Evolutionary conservation across 2,888 invertebrate genomes (phyloP).

Genomic region (Monoplex corrugatus): DNA sequence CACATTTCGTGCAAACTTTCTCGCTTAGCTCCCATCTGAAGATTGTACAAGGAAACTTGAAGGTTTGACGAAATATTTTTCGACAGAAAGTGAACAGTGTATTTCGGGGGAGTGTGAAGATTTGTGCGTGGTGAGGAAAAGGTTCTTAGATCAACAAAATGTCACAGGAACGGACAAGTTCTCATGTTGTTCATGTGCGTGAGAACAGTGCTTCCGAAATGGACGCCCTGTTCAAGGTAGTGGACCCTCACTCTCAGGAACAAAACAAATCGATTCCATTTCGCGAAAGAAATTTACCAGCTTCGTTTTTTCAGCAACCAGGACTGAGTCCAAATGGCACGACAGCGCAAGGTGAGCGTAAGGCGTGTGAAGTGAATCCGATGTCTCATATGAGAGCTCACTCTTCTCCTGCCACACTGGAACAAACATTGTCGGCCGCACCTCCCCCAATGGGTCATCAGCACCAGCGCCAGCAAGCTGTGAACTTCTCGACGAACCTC

Average conservation of each 20-base stretch:
- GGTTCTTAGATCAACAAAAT: constrained; percentile 65
- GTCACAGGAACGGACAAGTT: constrained; percentile 77
- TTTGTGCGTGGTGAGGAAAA: constrained; percentile 53
- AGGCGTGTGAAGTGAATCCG: constrained; percentile 88
- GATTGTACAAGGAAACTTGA: constrained; percentile 76
- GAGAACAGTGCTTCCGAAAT: constrained; percentile 97
- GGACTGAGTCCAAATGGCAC: constrained; percentile 86
- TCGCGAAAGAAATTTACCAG: constrained; percentile 97
- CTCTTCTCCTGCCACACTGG: constrained; percentile 96
- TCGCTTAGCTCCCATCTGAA: constrained; percentile 73
- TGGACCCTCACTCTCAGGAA: constrained; percentile 90
- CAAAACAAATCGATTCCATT: constrained; percentile 93
- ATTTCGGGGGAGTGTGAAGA: constrained; percentile 55
- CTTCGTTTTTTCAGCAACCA: constrained; percentile 97
- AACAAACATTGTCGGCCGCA: constrained; percentile 87
- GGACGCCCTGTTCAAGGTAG: constrained; percentile 97
- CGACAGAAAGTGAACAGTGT: constrained; percentile 56
- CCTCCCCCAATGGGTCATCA: constrained; percentile 82
- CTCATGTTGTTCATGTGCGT: constrained; percentile 90
- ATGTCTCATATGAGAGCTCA: constrained; percentile 95
- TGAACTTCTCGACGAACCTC: constrained; percentile 78
- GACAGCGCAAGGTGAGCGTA: constrained; percentile 92
- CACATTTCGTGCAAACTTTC: constrained; percentile 75
- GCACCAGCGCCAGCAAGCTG: constrained; percentile 83
- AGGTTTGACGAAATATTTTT: constrained; percentile 69